phyloP scores from a whole-genome alignment of 2,888 invertebrate genomes.

The Caenorhabditis sp. region DNA sequence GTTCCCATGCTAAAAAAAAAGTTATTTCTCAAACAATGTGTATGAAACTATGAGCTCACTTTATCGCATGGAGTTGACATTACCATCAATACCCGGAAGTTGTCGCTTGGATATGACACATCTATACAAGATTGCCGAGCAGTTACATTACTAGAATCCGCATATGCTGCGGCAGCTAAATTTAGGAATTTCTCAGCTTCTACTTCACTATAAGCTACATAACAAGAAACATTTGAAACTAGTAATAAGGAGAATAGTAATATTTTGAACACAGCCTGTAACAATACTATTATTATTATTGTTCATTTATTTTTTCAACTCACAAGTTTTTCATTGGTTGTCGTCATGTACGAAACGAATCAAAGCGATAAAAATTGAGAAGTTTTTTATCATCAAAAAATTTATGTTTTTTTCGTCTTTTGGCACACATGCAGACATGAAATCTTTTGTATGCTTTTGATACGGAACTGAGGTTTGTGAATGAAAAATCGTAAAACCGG shows the following conservation, averaged over 20 bases:
- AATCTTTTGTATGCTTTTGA: too few species aligned
- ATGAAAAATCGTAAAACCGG: too few species aligned
- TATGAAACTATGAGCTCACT: conserved; percentile 23
- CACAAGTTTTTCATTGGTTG: neutral
- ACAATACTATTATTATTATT: neutral
- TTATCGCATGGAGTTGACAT: conserved; percentile 54
- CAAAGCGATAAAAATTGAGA: neutral
- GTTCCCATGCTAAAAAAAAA: conserved; percentile 37
- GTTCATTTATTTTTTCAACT: neutral
- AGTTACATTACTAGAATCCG: conserved; percentile 37
- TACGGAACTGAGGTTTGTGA: too few species aligned
- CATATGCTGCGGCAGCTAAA: conserved; percentile 53
- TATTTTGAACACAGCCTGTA: neutral
- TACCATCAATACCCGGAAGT: conserved; percentile 38
- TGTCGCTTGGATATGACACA: conserved; percentile 40
- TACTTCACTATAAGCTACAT: conserved; percentile 42
- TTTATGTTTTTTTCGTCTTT: neutral
- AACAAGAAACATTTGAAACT: conserved; percentile 1
- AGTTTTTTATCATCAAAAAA: conserved; percentile 1
- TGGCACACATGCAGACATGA: neutral
- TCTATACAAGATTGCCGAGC: conserved; percentile 43
- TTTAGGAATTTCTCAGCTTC: conserved; percentile 48
- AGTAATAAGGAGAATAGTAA: neutral
- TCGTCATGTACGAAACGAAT: neutral
- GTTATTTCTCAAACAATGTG: neutral